phyloP scores from a whole-genome alignment of 1,140 invertebrate genomes.

The Bombus pascuorum region DNA sequence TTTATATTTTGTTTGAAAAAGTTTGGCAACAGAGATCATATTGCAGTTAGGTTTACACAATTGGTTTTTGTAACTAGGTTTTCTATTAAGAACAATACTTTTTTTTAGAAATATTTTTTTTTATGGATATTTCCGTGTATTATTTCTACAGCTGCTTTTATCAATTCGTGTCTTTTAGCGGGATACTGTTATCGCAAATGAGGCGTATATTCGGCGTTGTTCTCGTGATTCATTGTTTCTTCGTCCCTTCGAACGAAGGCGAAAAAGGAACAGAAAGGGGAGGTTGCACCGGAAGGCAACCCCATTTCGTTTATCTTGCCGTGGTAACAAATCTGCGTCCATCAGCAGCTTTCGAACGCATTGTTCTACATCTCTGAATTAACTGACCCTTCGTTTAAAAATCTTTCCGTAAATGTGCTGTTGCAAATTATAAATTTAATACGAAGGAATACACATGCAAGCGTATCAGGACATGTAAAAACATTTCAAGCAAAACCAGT shows the following conservation, averaged over 20 bases:
- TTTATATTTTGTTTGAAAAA: no score
- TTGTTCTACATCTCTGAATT: no score
- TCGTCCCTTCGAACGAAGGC: slow-evolving; percentile 21
- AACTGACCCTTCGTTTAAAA: background rate
- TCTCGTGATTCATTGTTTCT: slow-evolving; percentile 43
- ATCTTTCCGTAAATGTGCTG: background rate
- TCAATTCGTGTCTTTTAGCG: background rate
- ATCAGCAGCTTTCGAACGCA: slow-evolving; percentile 18
- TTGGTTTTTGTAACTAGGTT: no score
- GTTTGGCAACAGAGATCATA: no score
- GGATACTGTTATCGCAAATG: slow-evolving; percentile 43
- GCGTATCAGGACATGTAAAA: no score
- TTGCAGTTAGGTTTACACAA: no score
- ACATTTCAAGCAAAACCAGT: no score
- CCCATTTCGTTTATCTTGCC: slow-evolving; percentile 25
- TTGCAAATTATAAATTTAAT: background rate
- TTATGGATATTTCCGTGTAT: background rate
- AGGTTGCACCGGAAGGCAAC: slow-evolving; percentile 32
- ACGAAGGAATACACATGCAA: no score
- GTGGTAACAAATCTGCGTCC: slow-evolving; percentile 23
- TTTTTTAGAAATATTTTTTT: no score
- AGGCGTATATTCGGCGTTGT: slow-evolving; percentile 17
- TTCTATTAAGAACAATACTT: no score
- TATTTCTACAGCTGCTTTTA: background rate
- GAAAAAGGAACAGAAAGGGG: slow-evolving; percentile 38